Base-by-base conservation (phyloP, 2,797 vertebrate species). In the Myotis vivesi region DNA sequence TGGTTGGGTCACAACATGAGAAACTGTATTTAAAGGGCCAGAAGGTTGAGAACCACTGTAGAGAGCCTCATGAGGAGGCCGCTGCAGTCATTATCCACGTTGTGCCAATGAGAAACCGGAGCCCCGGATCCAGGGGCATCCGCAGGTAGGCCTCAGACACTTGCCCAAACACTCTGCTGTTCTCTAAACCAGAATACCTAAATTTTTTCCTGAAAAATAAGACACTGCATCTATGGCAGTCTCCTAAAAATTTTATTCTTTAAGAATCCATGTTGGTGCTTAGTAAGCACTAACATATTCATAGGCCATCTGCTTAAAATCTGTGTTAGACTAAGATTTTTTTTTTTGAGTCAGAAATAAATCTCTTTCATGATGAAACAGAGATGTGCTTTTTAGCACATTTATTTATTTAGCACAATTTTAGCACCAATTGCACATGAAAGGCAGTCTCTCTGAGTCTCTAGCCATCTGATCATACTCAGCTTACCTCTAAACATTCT, bases 271-370 rank as follows among this genome's bases (percentile, higher is more conserved):
- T 17, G 30, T 36, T 46, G 62, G 64, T 72, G 76, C 69, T 75
- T 53, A 36, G 53, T 49, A 82, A 86, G 82, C 55, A 41, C 12
- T 20, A 23, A 71, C 46, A 82, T n/a, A 64, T 36, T 92, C 30
- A 82, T 3, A 69, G 71, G 59, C 64, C 64, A 73, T 73, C 71
- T 91, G 76, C 71, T 57, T 59, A 87, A 91, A 41, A 41, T 66
- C 33, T 92, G 64, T 69, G 80, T 38, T 59, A 36, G 44, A 69
- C 23, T 59, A 38, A 95, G 53, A 30, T 25, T 41, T 86, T 76
- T 51, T n/a, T 51, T 83, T 76, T 64, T 64, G 28, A 51, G 69
- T 77, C 82, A 90, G 68, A 83, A 94, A 86, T 81, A 93, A 92
- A 64, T 69, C 15, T 68, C 64, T 66, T 87, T 87, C 68, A 25